These are phyloP conservation scores for Seriola rivoliana DNA, from an alignment of 2,113 vertebrate species.

Conservation along the genomic window DNA sequence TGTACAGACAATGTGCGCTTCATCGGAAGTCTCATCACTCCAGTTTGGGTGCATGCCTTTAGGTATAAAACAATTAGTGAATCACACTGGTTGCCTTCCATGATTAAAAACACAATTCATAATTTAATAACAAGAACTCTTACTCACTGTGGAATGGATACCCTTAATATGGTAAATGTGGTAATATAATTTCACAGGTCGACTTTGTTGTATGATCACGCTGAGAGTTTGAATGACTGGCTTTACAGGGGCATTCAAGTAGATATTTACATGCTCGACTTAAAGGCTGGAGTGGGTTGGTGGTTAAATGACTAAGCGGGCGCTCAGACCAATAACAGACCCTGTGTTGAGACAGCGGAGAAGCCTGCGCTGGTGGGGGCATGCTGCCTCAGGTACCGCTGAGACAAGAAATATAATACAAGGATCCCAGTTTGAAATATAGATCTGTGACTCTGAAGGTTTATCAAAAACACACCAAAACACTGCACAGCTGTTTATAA, in stretches of 20 bases:
- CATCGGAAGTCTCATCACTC: conserved; percentile 55
- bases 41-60: conserved; percentile 52
- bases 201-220: conserved; percentile 8
- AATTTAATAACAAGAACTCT: conserved; percentile 63
- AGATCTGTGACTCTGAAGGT: neutral
- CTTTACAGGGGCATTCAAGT: neutral
- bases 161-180: conserved; percentile 43
- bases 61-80: conserved; percentile 72
- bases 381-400: too few relatives aligned
- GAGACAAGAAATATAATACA: neutral
- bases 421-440: neutral
- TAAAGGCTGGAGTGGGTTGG: neutral
- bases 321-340: neutral
- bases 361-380: neutral
- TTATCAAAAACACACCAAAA: neutral
- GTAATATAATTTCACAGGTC: conserved; percentile 13
- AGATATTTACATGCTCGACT: neutral
- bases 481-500: neutral
- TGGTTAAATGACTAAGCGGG: too few relatives aligned
- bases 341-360: neutral
- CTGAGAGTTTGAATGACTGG: conserved; percentile 16
- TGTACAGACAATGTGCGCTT: conserved; percentile 26
- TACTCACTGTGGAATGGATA: conserved; percentile 54
- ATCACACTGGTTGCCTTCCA: conserved; percentile 47
- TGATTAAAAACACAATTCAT: conserved; percentile 73